Evolutionary conservation across 2,797 vertebrate genomes (phyloP).

Genomic region (Dicrostonyx torquatus): DNA sequence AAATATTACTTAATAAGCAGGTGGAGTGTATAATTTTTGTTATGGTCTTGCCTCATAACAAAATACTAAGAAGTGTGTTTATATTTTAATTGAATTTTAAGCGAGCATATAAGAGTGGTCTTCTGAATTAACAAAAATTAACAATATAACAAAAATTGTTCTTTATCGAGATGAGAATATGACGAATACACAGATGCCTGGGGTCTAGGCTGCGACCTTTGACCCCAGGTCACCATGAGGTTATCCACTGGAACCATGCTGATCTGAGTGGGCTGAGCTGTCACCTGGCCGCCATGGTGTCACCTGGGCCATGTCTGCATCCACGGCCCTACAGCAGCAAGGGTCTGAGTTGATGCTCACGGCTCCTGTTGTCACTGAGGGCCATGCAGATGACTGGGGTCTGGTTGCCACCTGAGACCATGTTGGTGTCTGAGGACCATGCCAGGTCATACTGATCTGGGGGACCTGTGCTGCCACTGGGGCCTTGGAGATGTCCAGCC

Average conservation of each 20-base stretch:
- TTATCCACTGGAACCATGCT: background rate
- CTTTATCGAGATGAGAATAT: background rate
- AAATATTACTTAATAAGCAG: background rate
- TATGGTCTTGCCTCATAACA: background rate
- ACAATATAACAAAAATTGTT: background rate
- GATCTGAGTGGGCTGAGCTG: background rate
- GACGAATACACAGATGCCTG: background rate
- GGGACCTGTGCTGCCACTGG: background rate
- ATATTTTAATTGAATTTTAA: background rate
- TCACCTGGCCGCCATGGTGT: background rate
- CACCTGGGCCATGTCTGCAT: background rate
- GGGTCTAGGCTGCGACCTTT: background rate
- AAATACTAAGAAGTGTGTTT: background rate
- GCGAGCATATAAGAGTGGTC: background rate
- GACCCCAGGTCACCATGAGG: background rate
- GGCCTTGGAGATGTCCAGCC: background rate
- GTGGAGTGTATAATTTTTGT: background rate
- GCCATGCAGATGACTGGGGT: background rate
- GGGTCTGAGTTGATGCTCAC: background rate
- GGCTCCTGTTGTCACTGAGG: background rate
- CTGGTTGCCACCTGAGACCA: background rate
- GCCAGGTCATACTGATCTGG: too few relatives aligned
- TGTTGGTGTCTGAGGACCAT: background rate
- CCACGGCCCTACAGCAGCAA: background rate
- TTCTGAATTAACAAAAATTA: background rate